These are phyloP conservation scores for Holothuria glaberrima DNA, from an alignment of 35 echinoderm and acorn worm genomes.

Conservation along the genomic window DNA sequence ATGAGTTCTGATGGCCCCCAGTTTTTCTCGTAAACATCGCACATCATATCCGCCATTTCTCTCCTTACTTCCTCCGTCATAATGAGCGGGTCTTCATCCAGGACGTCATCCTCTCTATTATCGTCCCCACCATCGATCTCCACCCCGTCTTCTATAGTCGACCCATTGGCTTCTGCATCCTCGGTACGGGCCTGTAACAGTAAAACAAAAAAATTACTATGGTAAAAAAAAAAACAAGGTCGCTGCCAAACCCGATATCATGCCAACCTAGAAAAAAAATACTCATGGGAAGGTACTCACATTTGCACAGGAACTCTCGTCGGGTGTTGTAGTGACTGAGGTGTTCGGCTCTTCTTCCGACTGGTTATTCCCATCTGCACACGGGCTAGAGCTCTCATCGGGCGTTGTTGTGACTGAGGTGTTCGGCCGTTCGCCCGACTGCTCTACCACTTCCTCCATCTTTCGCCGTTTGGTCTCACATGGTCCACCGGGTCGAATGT, in stretches of 20 bases:
- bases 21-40: slow-evolving; percentile 6
- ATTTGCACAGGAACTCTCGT: no score
- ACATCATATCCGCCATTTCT: background rate
- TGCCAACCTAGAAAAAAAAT: no score
- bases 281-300: no score
- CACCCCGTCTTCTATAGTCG: background rate
- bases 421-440: background rate
- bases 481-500: background rate
- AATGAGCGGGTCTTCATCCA: background rate
- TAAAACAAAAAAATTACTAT: background rate
- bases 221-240: background rate
- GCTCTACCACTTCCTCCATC: background rate
- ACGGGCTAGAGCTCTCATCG: slow-evolving; percentile 10
- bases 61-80: background rate
- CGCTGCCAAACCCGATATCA: background rate
- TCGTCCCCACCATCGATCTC: background rate
- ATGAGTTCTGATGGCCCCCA: slow-evolving; percentile 23
- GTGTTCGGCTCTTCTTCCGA: no score
- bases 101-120: no score
- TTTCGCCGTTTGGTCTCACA: background rate
- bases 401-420: no score
- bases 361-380: background rate
- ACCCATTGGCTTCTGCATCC: background rate
- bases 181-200: background rate
- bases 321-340: no score